Percentiles rank a stretch among this genome's conserved stretches.
phyloP scores from a whole-genome alignment of 2,888 invertebrate species.

The Bugulina stolonifera region DNA sequence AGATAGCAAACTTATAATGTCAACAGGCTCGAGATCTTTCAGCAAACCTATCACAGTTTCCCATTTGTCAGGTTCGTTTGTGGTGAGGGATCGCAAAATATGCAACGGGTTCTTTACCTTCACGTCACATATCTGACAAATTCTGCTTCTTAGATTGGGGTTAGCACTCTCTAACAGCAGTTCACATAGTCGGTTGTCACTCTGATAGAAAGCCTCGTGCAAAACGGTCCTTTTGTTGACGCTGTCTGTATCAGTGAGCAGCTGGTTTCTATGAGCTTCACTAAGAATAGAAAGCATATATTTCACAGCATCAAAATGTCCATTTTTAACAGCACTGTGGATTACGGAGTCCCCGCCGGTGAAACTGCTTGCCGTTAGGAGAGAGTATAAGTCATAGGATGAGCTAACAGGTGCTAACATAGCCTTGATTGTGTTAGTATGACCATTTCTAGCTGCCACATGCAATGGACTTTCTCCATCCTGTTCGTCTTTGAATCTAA shows the following conservation, averaged over 20 bases:
- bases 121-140: not conserved
- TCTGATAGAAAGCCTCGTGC: not conserved
- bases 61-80: not conserved
- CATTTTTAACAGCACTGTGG: not conserved
- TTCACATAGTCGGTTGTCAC: not conserved
- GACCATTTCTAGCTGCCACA: not conserved
- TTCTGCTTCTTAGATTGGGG: not conserved
- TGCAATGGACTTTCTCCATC: not conserved
- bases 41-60: not conserved
- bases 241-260: not conserved
- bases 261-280: not conserved
- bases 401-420: not conserved
- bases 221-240: not conserved
- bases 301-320: not conserved
- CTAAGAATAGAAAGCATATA: not conserved
- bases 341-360: not conserved
- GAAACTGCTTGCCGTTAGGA: not conserved
- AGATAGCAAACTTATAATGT: not conserved
- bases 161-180: not conserved
- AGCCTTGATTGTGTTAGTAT: not conserved
- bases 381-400: not conserved
- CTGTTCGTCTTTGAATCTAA: not conserved
- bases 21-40: not conserved
- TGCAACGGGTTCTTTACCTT: not conserved
- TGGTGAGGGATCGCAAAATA: not conserved